Evolutionary conservation across 2,113 vertebrate species (phyloP).

Genomic region (Leucosticte australis): DNA sequence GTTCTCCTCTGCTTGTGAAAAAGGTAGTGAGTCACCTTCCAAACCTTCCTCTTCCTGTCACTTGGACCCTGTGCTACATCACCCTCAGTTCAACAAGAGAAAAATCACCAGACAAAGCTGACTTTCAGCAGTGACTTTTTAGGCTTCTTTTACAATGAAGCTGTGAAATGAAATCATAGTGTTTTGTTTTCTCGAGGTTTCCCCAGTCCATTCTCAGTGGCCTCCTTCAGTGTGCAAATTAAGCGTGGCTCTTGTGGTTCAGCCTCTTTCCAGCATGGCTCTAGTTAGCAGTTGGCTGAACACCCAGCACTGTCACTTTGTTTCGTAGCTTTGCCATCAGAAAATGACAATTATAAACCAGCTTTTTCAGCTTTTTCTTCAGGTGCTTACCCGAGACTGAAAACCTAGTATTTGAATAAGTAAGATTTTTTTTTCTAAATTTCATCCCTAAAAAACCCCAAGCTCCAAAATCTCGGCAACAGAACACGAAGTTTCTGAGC

Average conservation of each 20-base stretch:
- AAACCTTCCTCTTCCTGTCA: neutral
- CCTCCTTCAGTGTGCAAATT: neutral
- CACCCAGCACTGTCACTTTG: neutral
- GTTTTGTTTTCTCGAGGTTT: neutral
- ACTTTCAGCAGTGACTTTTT: neutral
- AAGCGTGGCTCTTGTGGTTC: constrained; percentile 1
- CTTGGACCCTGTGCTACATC: neutral
- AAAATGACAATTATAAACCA: neutral
- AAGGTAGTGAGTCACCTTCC: neutral
- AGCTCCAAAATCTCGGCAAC: neutral
- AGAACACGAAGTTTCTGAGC: neutral
- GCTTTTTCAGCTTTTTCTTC: neutral
- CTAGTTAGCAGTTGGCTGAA: constrained; percentile 10
- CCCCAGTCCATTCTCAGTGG: neutral
- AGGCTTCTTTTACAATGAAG: neutral
- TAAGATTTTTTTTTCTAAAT: neutral
- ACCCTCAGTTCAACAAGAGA: neutral
- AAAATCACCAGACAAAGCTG: neutral
- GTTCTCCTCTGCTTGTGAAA: neutral
- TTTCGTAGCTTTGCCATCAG: neutral
- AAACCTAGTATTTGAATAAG: neutral
- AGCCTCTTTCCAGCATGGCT: neutral
- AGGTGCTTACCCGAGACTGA: neutral
- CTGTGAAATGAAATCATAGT: neutral
- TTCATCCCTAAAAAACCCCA: neutral